A percentile compares a stretch with the other conserved stretches of the same genome.
phyloP scores from a whole-genome alignment of 2,888 invertebrate genomes.

The Ecdyonurus torrentis region DNA sequence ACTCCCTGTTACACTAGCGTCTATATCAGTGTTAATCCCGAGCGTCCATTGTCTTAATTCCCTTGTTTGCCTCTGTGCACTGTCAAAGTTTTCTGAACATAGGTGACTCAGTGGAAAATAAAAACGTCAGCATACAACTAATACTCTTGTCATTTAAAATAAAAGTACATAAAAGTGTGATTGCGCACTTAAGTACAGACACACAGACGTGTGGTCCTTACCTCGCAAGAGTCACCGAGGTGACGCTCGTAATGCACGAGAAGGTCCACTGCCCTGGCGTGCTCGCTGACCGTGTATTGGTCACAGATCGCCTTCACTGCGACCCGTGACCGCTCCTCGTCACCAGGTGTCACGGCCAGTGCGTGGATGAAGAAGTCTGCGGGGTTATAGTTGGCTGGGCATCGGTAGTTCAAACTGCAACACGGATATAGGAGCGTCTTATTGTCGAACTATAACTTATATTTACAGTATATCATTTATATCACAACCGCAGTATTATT shows the following conservation, averaged over 20 bases:
- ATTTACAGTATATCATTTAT: background rate
- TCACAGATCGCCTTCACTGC: conserved; percentile 59
- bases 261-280: conserved; percentile 57
- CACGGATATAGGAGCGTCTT: conserved; percentile 9
- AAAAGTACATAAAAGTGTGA: no score
- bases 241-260: conserved; percentile 35
- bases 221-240: background rate
- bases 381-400: conserved; percentile 71
- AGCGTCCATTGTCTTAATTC: no score
- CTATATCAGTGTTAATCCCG: no score
- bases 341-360: conserved; percentile 60
- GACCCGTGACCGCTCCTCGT: conserved; percentile 51
- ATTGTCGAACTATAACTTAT: background rate
- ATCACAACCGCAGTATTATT: no score
- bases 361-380: conserved; percentile 81
- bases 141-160: no score
- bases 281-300: conserved; percentile 58
- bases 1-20: no score
- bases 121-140: no score
- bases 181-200: no score
- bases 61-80: no score
- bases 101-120: no score
- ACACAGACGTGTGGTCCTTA: no score
- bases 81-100: no score
- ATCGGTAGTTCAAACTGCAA: conserved; percentile 50